Conservation (phyloP, 2,888 invertebrate genomes). For the Drosophila nr. fundita region DNA sequence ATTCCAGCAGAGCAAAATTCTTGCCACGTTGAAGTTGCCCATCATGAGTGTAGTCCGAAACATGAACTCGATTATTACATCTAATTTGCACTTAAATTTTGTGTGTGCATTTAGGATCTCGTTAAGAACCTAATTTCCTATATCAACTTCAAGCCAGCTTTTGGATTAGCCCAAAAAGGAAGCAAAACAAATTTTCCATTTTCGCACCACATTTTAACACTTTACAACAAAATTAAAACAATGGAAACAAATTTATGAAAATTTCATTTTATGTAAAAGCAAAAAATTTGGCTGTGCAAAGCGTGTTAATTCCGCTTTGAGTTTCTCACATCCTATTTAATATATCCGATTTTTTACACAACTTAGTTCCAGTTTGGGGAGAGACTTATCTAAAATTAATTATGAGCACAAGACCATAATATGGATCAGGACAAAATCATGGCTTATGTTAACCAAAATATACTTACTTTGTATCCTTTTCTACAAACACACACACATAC, state of each 20-base stretch:
- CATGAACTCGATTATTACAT: not conserved
- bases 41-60: not conserved
- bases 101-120: not conserved
- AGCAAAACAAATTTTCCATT: not conserved
- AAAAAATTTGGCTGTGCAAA: no score
- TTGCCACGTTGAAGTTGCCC: not conserved
- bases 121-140: not conserved
- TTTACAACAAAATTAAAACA: not conserved
- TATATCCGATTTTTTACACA: not conserved
- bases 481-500: not conserved
- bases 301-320: not conserved
- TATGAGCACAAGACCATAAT: conserved; percentile 2
- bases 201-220: not conserved
- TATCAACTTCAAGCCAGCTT: not conserved
- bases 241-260: not conserved
- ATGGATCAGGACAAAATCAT: not conserved
- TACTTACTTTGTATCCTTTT: not conserved
- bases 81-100: not conserved
- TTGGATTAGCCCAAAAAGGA: not conserved
- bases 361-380: not conserved
- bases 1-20: not conserved
- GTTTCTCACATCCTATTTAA: not conserved
- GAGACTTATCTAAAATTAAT: conserved; percentile 11
- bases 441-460: conserved; percentile 27
- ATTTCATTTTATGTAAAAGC: not conserved